These are phyloP conservation scores for Pristis pectinata DNA, from an alignment of 2,797 vertebrate species.

Conservation along the genomic window DNA sequence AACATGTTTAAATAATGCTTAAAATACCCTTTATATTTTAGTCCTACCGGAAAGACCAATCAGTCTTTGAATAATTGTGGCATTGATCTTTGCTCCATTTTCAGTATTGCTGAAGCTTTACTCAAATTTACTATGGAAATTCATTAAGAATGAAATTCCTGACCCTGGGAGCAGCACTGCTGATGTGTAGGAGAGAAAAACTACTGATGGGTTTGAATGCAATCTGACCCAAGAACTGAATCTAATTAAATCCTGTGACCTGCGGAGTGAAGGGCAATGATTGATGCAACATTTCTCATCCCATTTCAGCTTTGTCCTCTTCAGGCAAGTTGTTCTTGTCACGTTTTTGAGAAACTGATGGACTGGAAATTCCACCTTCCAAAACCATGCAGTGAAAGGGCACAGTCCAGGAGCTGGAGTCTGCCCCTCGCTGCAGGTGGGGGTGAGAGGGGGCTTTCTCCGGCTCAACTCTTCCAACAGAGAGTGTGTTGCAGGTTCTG, in stretches of 20 bases:
- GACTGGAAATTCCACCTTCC: too few species aligned
- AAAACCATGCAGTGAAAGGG: too few species aligned
- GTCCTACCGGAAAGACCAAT: not conserved
- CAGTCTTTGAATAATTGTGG: not conserved
- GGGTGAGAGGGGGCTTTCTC: too few species aligned
- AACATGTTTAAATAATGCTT: not conserved
- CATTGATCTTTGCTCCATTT: not conserved
- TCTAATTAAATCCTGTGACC: constrained; percentile 10
- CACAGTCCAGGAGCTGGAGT: too few species aligned
- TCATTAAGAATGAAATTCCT: not conserved
- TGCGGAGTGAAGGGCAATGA: not conserved
- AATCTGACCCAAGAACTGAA: not conserved
- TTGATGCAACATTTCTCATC: not conserved
- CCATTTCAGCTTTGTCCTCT: not conserved
- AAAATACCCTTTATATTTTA: not conserved
- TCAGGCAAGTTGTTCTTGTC: not conserved
- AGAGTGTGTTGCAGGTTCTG: too few species aligned
- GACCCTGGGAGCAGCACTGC: not conserved
- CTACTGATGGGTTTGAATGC: not conserved
- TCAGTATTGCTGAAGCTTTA: not conserved
- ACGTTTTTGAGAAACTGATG: not conserved
- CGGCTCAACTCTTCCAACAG: too few species aligned
- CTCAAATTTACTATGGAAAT: not conserved
- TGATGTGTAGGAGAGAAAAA: not conserved
- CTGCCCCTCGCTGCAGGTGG: too few species aligned